These are phyloP conservation scores for Drosophila busckii DNA, from an alignment of 1,140 invertebrate species.

Conservation along the genomic window DNA sequence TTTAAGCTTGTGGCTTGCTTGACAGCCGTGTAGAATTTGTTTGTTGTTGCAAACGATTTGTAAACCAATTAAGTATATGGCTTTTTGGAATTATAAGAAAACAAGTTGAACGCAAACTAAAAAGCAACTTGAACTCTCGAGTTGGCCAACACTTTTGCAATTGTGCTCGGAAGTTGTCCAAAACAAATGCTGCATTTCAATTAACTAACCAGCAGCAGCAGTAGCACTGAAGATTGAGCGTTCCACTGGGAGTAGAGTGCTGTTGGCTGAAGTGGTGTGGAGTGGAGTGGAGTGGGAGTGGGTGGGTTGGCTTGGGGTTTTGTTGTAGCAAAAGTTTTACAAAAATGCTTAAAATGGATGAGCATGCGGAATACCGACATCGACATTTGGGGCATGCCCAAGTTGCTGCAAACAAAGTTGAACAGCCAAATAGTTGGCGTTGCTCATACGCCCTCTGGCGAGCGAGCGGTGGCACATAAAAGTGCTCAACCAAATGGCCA, in stretches of 20 bases:
- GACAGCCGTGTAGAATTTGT: no score
- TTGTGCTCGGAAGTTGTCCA: conserved; percentile 25
- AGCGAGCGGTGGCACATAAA: conserved; percentile 15
- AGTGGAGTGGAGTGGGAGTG: no score
- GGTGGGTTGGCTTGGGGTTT: no score
- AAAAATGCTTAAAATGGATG: conserved; percentile 27
- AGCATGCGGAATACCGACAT: conserved; percentile 10
- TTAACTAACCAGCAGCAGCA: conserved; percentile 30
- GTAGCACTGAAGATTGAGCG: conserved; percentile 36
- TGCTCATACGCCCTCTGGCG: conserved; percentile 21
- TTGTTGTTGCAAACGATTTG: conserved; percentile 7
- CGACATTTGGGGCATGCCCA: conserved; percentile 10
- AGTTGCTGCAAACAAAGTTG: conserved; percentile 38
- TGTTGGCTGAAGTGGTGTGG: no score
- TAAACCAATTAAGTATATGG: conserved; percentile 22
- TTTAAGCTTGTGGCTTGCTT: no score
- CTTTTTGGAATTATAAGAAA: conserved; percentile 12
- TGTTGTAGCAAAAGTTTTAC: no score
- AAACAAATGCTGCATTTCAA: conserved; percentile 44
- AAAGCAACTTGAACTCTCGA: conserved; percentile 17
- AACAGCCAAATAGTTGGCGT: conserved; percentile 23
- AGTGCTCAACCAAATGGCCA: conserved; percentile 35
- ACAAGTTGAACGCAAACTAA: conserved; percentile 20
- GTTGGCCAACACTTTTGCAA: neutral
- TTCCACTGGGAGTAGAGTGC: conserved; percentile 18